Base-by-base conservation (phyloP, 2,113 vertebrate species). In the Microcebus tavaratra region DNA sequence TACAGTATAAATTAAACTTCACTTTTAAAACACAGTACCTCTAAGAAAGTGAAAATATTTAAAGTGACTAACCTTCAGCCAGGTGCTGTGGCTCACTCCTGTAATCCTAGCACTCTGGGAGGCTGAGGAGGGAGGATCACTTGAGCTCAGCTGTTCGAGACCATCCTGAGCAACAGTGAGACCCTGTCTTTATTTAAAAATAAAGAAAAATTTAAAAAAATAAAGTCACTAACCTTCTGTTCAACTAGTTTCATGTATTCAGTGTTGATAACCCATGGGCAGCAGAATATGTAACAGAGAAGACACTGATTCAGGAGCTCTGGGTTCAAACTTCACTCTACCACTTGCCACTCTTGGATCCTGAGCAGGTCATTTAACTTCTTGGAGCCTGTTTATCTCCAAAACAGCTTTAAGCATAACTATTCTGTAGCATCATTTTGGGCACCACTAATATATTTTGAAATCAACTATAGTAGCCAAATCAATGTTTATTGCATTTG, bases 1-100 rank as follows among this genome's bases (percentile, higher is more conserved):
- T 53, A 18, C 5, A 76, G 53, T 65, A 86, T 5, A 94, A 70
- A 78, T 17, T 15, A 57, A 63, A 90, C 15, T 81, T 78, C 31
- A 94, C 48, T 92, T 82, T 92, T 67, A 15, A 55, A 86, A 90
- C 34, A 84, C 31, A 85, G 63, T 79, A 36, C 57, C 91, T 93
- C 34, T 53, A 85, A 86, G 31, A 65, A 89, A 92, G 25, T 50
- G 42, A 31, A 86, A 90, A 70, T 70, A 36, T 36, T 63, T 61
- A 61, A 25, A 61, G 59, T 61, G 10, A 23, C 36, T 76, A 65
- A 48, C 12, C 12, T 79, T 89, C 53, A 55, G 17, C 53, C 5
- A 5, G 53, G 53, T 17, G 17, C 53, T 6, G 5, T 55, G 53
- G 53, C 5, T 55, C 17, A 18, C 53, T 1, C 53, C 53, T 55